Evolutionary conservation across 2,797 vertebrate genomes (phyloP), one percentile per base, ranked within the genome.

Genomic region (Taeniopygia guttata): DNA sequence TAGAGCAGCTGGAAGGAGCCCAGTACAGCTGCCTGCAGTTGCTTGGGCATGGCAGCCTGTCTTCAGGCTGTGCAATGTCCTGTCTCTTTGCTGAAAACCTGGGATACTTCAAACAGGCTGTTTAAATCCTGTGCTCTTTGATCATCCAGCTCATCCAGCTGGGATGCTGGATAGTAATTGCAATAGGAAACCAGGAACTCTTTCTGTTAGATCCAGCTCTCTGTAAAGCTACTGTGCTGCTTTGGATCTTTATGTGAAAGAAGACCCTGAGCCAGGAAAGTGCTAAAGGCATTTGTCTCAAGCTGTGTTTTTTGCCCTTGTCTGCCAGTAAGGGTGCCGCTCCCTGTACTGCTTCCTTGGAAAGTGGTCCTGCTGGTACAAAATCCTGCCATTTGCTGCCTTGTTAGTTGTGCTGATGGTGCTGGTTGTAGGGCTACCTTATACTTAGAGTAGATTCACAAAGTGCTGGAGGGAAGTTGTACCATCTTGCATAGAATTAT

Each of bases 1-100:
- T 4, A n/a, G 79, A 86, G 69, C 92, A 93, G 80, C 79, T 93
- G 90, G 63, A 90, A 84, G 29, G 69, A 80, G 55, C 66, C 55
- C 68, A 78, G 76, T 34, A 18, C 79, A 91, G 83, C 85, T 93
- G 90, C 46, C 85, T 66, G 46, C 80, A 72, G 80, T 36, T 68
- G 69, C 73, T 68, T 23, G 51, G 30, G 32, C 1, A 4, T 0
- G 3, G 22, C 72, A 77, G 32, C 34, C 46, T 60, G 36, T 64
- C 51, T 64, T 34, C 62, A 46, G 73, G 52, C 36, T 38, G 48
- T n/a, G 25, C 54, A 5, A 16, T 63, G 36, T 68, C 55, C 29
- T 21, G 32, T 43, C 48, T 63, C 34, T 21, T 7, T 45, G 4
- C 60, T 32, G 56, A 38, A 59, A 90, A 68, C 43, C 58, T 60